Evolutionary conservation across 2,113 vertebrate genomes (phyloP), one percentile per base, ranked within the genome.

Genomic region (Calypte anna): DNA sequence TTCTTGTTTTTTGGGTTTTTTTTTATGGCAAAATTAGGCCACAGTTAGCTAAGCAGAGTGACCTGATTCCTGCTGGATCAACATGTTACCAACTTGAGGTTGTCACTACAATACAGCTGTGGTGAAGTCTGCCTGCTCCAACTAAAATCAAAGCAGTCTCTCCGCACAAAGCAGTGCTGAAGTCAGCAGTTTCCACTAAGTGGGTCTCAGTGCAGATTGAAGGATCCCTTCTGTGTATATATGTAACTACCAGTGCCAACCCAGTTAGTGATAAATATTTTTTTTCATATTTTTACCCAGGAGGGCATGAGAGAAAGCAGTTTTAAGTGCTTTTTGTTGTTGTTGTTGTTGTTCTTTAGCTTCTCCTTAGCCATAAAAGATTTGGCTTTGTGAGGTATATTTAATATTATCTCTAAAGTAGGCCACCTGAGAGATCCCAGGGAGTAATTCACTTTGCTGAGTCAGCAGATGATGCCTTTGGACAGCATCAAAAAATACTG

Each of bases 261-360:
- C 87, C 93, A 88, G 90, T 97, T 97, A 96, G 92, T 94, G 94
- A 98, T 98, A 96, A 87, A 93, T 95, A 93, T 75, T 95, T 98
- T 97, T 96, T 92, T 76, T 90, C 2, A 2, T 92, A 83, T 88
- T 97, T 96, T 94, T 67, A 85, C 93, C 88, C 58, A 70, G 53
- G 83, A 96, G 92, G 74, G 59, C 89, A 85, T 70, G 79, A 93
- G 63, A 50, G 20, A 73, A 92, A 94, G 50, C 75, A 82, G 66
- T 84, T 97, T 40, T 69, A 27, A 89, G 79, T 51, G n/a, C 15
- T 82, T 66, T 81, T 70, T 40, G 40, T 40, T 40, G 40, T 40
- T 40, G 40, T 59, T 33, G 20, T 12, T 22, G 59, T 79, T 77
- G 46, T 78, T 55, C 54, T 66, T 78, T 48, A 54, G 50, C 74